A percentile compares a stretch with the other conserved stretches of the same genome.
phyloP scores from a whole-genome alignment of 2,113 vertebrate genomes.

The Pseudorectes ferrugineus region DNA sequence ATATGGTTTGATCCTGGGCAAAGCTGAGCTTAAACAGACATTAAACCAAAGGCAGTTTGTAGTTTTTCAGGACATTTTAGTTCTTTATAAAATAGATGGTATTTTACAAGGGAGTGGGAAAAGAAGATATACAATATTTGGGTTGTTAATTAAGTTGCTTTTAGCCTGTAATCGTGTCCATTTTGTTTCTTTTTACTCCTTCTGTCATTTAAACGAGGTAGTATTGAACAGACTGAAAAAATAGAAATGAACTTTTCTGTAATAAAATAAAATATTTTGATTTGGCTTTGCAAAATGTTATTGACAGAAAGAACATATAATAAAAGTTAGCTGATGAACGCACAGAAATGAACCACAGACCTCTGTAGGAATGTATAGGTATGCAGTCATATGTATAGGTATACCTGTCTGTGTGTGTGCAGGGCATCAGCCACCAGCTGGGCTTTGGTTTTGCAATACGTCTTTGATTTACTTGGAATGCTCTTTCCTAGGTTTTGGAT shows the following conservation, averaged over 20 bases:
- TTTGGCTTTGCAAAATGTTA: background rate
- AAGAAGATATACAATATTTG: background rate
- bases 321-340: background rate
- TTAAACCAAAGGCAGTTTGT: background rate
- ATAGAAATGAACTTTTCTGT: background rate
- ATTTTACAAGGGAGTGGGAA: background rate
- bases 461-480: background rate
- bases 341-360: background rate
- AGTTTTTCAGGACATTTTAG: background rate
- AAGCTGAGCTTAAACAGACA: background rate
- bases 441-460: background rate
- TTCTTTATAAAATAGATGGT: background rate
- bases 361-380: background rate
- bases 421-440: background rate
- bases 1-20: background rate
- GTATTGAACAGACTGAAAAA: background rate
- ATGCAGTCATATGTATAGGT: background rate
- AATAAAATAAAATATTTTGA: background rate
- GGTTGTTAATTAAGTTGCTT: background rate
- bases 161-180: background rate
- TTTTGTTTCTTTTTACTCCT: background rate
- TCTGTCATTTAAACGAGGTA: background rate
- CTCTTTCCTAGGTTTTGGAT: slow-evolving; percentile 85
- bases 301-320: background rate
- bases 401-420: background rate